Percentiles rank a stretch among this genome's conserved stretches.
These are phyloP conservation scores for Dolichomitus sp. DNA, from an alignment of 2,888 invertebrate species.

Conservation along the genomic window DNA sequence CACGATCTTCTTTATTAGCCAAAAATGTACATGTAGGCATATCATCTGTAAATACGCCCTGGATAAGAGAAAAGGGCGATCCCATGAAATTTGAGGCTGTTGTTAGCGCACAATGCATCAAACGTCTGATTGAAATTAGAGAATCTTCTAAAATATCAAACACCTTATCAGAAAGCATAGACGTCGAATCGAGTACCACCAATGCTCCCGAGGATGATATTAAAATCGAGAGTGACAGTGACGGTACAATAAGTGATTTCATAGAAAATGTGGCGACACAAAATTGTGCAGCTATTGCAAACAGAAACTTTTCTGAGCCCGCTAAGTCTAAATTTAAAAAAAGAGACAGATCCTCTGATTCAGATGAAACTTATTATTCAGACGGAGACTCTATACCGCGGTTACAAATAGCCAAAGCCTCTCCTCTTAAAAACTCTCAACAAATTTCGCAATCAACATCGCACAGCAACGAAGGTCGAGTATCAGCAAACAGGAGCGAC, in stretches of 20 bases:
- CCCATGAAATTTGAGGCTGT: not conserved
- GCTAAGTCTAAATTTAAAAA: not conserved
- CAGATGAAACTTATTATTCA: conserved; percentile 55
- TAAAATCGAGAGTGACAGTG: conserved; percentile 63
- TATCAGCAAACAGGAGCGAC: conserved; percentile 37
- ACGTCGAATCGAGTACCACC: conserved; percentile 47
- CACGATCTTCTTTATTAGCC: not conserved
- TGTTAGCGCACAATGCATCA: not conserved
- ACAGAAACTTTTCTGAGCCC: not conserved
- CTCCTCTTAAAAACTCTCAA: not conserved
- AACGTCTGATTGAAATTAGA: conserved; percentile 1
- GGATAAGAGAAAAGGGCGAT: not conserved
- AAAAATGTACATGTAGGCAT: not conserved
- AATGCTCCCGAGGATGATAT: conserved; percentile 37
- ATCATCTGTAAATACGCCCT: not conserved
- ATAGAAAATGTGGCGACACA: conserved; percentile 70
- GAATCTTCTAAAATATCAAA: not conserved
- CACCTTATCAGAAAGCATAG: conserved; percentile 40
- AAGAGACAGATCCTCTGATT: conserved; percentile 31
- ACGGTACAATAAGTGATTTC: conserved; percentile 59
- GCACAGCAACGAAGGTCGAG: not conserved
- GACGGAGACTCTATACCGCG: conserved; percentile 3
- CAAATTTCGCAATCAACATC: conserved; percentile 31
- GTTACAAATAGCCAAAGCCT: not conserved
- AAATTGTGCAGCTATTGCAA: not conserved